Base-by-base conservation (phyloP, 1,140 invertebrate species). In the Metopolophium dirhodum region DNA sequence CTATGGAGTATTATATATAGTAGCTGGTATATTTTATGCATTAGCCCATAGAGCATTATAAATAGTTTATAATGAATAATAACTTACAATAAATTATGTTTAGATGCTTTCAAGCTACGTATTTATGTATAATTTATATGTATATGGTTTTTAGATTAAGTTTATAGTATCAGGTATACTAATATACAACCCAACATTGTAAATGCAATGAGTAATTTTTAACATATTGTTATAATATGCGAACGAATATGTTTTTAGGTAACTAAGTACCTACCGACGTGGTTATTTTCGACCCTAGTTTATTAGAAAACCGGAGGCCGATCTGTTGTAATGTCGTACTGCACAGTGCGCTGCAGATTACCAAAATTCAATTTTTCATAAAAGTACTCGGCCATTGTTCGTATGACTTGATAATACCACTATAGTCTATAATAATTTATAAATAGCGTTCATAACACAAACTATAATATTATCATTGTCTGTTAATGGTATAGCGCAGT, bases 21-120 rank as follows among this genome's bases (percentile, higher is more conserved):
- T 77, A n/a, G 11, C 23, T 37, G 22, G 23, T 89, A 57, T 89
- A 54, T 89, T 89, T 57, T 89, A 89, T 57, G 49, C 88, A 89
- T 57, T 54, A 89, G 51, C 9, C 88, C 61, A 77, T 77, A 77
- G 61, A 77, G 61, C 61, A 30, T 77, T 77, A 54, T 41, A 57
- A 49, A 87, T 86, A 86, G 45, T 47, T 41, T 86, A 86, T 86
- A 87, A 87, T 54, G 49, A 35, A 51, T 88, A 37, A 89, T 89
- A 89, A 54, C 35, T 47, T 35, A 51, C 54, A 89, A 89, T 89
- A 37, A 89, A 54, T 89, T 54, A 89, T 88, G 30, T 88, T 88
- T 88, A 35, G 20, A 35, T 7, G 47, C 86, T 51, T 88, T 88
- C 61, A 18, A 77, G 61, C 61, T 18, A n/a, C n/a, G 61, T 77